Evolutionary conservation across 2,113 vertebrate genomes (phyloP).

Genomic region (Apodemus sylvaticus): DNA sequence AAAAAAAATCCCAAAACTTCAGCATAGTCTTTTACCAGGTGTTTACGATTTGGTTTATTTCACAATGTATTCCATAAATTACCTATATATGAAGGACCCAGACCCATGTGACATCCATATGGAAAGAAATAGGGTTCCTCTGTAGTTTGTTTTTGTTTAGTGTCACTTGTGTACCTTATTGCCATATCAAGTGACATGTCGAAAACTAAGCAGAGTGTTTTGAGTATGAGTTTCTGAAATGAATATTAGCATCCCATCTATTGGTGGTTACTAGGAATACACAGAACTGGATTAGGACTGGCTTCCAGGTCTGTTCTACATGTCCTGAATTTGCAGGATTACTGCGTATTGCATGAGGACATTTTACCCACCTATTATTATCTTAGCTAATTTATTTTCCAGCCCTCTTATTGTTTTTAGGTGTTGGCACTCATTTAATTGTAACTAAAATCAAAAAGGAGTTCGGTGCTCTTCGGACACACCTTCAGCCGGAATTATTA

Average conservation of each 20-base stretch:
- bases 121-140: slow-evolving; percentile 58
- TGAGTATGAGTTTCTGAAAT: slow-evolving; percentile 70
- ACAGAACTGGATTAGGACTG: slow-evolving; percentile 56
- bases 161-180: slow-evolving; percentile 49
- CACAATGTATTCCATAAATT: slow-evolving; percentile 46
- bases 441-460: slow-evolving; percentile 27
- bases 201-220: slow-evolving; percentile 71
- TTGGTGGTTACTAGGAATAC: slow-evolving; percentile 55
- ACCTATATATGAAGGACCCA: slow-evolving; percentile 57
- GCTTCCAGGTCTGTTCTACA: slow-evolving; percentile 30
- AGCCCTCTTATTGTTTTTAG: slow-evolving; percentile 12
- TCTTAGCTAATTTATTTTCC: not conserved
- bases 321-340: slow-evolving; percentile 64
- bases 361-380: not conserved
- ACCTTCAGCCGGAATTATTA: not conserved
- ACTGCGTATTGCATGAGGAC: not conserved
- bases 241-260: not conserved
- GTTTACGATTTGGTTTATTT: slow-evolving; percentile 77
- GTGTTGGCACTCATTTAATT: slow-evolving; percentile 15
- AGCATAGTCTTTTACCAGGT: slow-evolving; percentile 43
- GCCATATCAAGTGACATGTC: slow-evolving; percentile 68
- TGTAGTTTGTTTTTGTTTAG: slow-evolving; percentile 69
- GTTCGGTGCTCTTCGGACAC: not conserved
- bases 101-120: not conserved
- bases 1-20: slow-evolving; percentile 76